Base-by-base conservation (phyloP, 2,888 invertebrate species). In the Euproctis similis region DNA sequence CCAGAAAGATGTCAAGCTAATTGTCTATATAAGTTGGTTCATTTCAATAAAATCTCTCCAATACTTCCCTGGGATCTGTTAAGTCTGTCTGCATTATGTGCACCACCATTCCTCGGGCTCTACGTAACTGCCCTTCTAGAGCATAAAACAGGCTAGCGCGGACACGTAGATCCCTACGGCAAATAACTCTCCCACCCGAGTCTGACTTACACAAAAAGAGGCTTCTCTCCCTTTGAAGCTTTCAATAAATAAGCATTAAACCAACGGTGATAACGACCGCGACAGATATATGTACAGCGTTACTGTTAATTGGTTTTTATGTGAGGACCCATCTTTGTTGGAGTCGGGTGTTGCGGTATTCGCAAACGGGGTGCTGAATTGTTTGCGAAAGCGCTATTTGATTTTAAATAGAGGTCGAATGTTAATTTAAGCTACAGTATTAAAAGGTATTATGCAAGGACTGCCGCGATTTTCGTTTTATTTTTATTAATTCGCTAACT, bases 241-340 rank as follows among this genome's bases (percentile, higher is more conserved):
- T 70, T 72, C 78, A 65, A 80, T 82, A 82, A 82, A 82, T 82
- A 82, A 78, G 77, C 77, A 78, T 82, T 82, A 76, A 71, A 73
- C 67, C 59, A 38, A 13, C 42, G 53, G 55, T 61, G 71, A 72
- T 71, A 73, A 73, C 65, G 63, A 65, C 59, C 33, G 41, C 45
- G 44, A 35, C 44, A 50, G 32, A 42, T 40, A 42, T 41, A 49
- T 38, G 18, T 37, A 32, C 25, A 28, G 23, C 21, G 28, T 31
- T 31, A 12, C 11, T 28, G 31, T 30, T 49, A 49, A 49, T 49
- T 49, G 50, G 46, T 36, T 39, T 29, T 26, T 42, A 34, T 37
- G 28, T 30, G 22, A 5, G 18, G 12, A 23, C 23, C 31, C 8
- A 12, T 18, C 28, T 4, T 17, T 12, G 18, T 2, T 22, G 25